Base-by-base conservation (phyloP, 2,797 vertebrate genomes). In the Spatula versicolor region DNA sequence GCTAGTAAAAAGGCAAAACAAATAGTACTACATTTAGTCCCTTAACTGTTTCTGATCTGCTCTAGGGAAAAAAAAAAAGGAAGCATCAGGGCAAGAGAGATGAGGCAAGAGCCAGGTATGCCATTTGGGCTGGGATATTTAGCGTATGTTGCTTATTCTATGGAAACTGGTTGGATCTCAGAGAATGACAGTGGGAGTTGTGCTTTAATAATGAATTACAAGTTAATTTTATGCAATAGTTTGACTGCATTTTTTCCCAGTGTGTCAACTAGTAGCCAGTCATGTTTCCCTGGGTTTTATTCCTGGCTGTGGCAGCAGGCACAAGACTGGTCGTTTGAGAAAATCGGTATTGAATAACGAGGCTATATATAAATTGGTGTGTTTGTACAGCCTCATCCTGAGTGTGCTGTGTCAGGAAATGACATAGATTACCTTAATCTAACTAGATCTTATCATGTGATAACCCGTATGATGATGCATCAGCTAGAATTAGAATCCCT, bases 361-460 rank as follows among this genome's bases (percentile, higher is more conserved):
- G 82, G 33, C 50, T 35, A 1, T 69, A 16, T 95, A 54, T 66
- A 76, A 86, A 79, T 56, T 5, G 3, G 21, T 66, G 3, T 82
- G 62, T 78, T 76, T 72, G 26, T 76, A 23, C 31, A 63, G 52
- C 31, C 66, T 63, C 50, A 35, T 56, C 12, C n/a, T 10, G 23
- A 55, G 33, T 74, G 28, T 76, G 69, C 89, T 66, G 69, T 93
- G 93, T 90, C 87, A 96, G 91, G 90, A 85, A 28, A 72, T 75
- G 39, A 39, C 10, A 4, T 9, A 10, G 74, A 68, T 91, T 79
- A 69, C 74, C 33, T 56, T 31, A 26, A 35, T 39, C 71, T 72
- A 41, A 7, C 52, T 46, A 13, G 55, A 71, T 76, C 33, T 63
- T 31, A 3, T 66, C 66, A 9, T 78, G 76, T 85, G 89, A 91